A percentile compares a stretch with the other conserved stretches of the same genome.
Evolutionary conservation across 2,888 invertebrate genomes (phyloP).

Genomic region (Piscicola geometra): DNA sequence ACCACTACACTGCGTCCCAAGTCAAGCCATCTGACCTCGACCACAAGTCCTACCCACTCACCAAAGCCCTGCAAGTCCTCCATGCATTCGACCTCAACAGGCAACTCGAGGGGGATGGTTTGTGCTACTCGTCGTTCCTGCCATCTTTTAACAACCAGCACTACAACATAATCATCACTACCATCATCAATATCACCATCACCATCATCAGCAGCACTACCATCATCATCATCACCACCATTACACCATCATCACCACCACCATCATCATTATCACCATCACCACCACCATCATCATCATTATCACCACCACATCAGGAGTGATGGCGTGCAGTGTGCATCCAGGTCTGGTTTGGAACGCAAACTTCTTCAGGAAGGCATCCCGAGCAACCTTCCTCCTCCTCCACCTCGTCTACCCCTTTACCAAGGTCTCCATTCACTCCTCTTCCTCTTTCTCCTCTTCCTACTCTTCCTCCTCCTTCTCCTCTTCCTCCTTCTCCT

Average conservation of each 20-base stretch:
- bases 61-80: slow-evolving; percentile 52
- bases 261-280: slow-evolving; percentile 16
- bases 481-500: no score
- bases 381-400: not conserved
- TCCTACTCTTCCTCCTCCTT: no score
- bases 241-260: slow-evolving; percentile 17
- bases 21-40: slow-evolving; percentile 45
- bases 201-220: no score
- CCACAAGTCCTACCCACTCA: slow-evolving; percentile 48
- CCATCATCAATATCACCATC: no score
- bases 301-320: not conserved
- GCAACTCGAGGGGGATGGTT: slow-evolving; percentile 46
- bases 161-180: no score
- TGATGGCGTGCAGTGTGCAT: slow-evolving; percentile 10
- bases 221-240: slow-evolving; percentile 21
- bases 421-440: no score
- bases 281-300: slow-evolving; percentile 17
- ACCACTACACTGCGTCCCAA: slow-evolving; percentile 43
- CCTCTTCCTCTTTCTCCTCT: no score
- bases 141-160: no score
- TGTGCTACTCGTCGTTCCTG: not conserved
- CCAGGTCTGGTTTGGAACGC: not conserved
- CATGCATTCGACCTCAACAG: slow-evolving; percentile 52
- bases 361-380: not conserved
- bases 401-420: not conserved